Percentiles rank a stretch among this genome's conserved stretches.
Conservation (phyloP, 2,113 vertebrate genomes). For the Ctenodactylus gundi region DNA sequence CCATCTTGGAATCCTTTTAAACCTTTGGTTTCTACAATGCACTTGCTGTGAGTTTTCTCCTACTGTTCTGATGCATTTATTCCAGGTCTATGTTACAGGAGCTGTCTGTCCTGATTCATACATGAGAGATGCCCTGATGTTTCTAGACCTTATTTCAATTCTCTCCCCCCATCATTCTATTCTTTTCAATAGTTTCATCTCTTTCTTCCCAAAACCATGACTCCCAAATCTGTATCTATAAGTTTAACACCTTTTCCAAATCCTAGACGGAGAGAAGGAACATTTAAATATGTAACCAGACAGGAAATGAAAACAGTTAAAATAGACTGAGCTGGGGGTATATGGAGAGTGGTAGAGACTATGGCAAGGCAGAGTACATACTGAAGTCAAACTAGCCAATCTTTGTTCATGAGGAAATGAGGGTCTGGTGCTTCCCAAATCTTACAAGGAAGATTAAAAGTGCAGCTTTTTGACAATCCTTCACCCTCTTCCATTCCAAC, state of each 20-base stretch:
- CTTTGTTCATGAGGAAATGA: background rate
- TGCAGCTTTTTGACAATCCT: background rate
- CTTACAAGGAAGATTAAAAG: constrained; percentile 10
- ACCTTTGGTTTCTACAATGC: background rate
- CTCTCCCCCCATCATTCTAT: background rate
- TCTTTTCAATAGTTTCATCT: background rate
- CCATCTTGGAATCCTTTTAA: background rate
- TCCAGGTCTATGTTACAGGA: background rate
- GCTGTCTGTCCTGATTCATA: background rate
- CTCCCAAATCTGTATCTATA: background rate
- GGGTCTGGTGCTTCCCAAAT: background rate
- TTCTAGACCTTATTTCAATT: too few relatives aligned
- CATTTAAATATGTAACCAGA: background rate
- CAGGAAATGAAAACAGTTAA: background rate
- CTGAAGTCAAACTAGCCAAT: background rate
- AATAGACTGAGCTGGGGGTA: background rate
- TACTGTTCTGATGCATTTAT: background rate
- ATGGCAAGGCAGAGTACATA: background rate
- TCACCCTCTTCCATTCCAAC: background rate
- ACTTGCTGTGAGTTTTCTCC: background rate
- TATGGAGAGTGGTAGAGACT: background rate
- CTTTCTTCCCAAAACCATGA: background rate
- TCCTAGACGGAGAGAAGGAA: background rate
- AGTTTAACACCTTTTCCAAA: background rate
- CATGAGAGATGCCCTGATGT: background rate